phyloP scores from a whole-genome alignment of 2,797 vertebrate genomes.

The Acipenser oxyrinchus region DNA sequence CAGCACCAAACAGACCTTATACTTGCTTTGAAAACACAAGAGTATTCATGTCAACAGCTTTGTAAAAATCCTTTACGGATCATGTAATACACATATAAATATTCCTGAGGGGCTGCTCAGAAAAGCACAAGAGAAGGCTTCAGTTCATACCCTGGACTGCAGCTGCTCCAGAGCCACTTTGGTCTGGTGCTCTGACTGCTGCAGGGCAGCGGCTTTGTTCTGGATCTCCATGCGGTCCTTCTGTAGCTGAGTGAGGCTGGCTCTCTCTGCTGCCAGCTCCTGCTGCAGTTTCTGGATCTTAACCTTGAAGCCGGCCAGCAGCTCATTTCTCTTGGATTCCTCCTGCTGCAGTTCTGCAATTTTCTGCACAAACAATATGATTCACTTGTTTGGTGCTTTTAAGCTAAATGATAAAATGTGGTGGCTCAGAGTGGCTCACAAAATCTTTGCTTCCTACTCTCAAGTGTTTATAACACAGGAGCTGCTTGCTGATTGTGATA shows the following conservation, averaged over 20 bases:
- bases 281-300: neutral
- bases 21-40: no score
- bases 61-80: neutral
- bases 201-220: constrained; percentile 19
- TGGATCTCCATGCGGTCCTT: neutral
- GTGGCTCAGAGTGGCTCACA: no score
- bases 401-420: no score
- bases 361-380: neutral
- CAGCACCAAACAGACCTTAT: no score
- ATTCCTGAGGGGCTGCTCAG: no score
- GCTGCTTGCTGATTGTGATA: no score
- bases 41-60: no score
- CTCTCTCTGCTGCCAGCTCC: neutral
- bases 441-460: no score
- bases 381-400: no score
- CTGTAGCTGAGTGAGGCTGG: neutral
- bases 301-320: neutral
- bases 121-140: no score
- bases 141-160: constrained; percentile 35
- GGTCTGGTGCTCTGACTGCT: constrained; percentile 37
- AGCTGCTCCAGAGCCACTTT: constrained; percentile 38
- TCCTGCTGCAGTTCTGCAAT: neutral
- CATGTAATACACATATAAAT: neutral
- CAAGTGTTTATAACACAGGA: no score
- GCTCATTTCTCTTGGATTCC: neutral